Evolutionary conservation across 2,113 vertebrate genomes (phyloP), one percentile per base, ranked within the genome.

Genomic region (Channa maculata): DNA sequence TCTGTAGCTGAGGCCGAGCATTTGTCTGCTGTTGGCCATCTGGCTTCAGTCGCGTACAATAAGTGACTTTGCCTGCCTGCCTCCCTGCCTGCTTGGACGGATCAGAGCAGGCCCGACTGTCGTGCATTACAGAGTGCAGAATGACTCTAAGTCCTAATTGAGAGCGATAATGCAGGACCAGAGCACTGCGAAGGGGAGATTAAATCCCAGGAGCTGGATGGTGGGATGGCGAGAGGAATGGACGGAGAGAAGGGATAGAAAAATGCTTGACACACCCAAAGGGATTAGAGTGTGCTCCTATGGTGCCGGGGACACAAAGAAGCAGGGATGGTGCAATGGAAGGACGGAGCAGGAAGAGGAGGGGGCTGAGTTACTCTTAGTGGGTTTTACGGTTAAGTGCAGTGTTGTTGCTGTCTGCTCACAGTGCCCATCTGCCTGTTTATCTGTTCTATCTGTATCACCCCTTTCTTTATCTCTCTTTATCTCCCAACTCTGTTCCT

Each of bases 61-160:
- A 79, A 91, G 82, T 84, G 89, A 89, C 88, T 93, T 90, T 91
- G 68, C 85, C 72, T 71, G 77, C 64, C 48, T 78, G 51, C 63
- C 79, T 71, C 72, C 33, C 62, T 75, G 65, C 49, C 77, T 63
- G 69, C 49, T 77, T 76, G 84, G 83, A 88, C 75, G 84, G 83
- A 88, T 91, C 75, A 86, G 80, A 52, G 58, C 59, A 64, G 75
- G 74, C 79, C 80, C 55, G 82, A 79, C 79, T 82, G 82, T 36
- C 34, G 33, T 76, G 89, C 78, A 93, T 91, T 92, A 90, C 84
- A 69, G 75, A 69, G 86, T 84, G 72, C 87, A 88, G 84, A 91
- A 89, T 80, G 87, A 89, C 75, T 82, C 65, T 91, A 92, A 92
- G 84, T 83, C 57, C 67, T 92, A 94, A 94, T 91, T 92, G 90